Evolutionary conservation across 2,888 invertebrate species (phyloP), one percentile per base, ranked within the genome.

Genomic region (Sepioteuthis lessoniana): DNA sequence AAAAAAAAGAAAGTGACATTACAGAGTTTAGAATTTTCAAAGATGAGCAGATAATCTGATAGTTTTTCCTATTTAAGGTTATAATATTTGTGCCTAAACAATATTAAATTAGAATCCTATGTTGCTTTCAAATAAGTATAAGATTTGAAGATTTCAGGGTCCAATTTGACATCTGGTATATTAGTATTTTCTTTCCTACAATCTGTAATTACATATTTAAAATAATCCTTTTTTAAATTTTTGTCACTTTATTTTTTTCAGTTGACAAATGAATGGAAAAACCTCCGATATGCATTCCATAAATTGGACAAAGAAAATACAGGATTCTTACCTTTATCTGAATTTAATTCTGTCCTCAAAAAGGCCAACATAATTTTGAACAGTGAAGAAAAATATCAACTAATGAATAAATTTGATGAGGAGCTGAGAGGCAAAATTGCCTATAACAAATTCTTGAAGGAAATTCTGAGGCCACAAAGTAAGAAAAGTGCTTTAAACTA

Each of bases 231-330:
- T 55, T 5, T 5, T 2, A 21, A 25, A 5, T 55, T 21, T 25
- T 55, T 50, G 38, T 94, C 47, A 35, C 93, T 94, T 37, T 38
- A 47, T 94, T 94, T 92, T 76, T 95, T 95, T 31, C 95, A 97
- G 97, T 94, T 97, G 93, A 95, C 97, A 7, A 96, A 96, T 35
- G 97, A 97, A 94, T 97, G 97, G 97, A 97, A 97, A 95, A 96
- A 96, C 93, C 95, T 97, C 31, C 95, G 97, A 37, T 95, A 97
- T 42, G 96, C 97, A 0, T 97, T 97, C 96, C 95, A 96, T 94
- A 97, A 97, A 94, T 93, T 97, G 93, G 97, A 97, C 95, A 95
- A 94, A 35, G 95, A 93, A 46, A 97, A 96, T 94, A 95, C 95
- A 38, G 97, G 97, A 7, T 96, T 96, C 93, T 95, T 97, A 37